Evolutionary conservation across 2,797 vertebrate genomes (phyloP), one percentile per base, ranked within the genome.

Genomic region (Rhyacichthys aspro): DNA sequence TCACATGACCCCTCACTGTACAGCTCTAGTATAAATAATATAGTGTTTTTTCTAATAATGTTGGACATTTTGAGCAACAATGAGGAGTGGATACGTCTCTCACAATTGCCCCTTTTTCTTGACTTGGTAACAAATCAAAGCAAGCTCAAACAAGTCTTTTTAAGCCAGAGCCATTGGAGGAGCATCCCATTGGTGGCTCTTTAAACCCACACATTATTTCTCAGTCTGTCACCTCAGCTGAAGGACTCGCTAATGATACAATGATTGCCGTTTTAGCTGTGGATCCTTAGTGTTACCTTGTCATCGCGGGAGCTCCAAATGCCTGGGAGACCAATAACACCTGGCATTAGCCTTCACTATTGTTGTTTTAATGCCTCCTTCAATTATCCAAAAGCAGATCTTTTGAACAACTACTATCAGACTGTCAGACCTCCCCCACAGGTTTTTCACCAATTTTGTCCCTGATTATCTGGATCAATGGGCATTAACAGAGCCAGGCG

Each of bases 391-490:
- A 70, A 58, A 83, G 80, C 71, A 79, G 75, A 71, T 86, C 76
- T 78, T 89, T 85, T 74, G 76, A 86, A 69, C 65, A 43, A 16
- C 71, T 53, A 76, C 83, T 90, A 84, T 82, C 81, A 84, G 43
- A 82, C 69, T 18, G 19, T 8, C 50, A 28, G 23, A 28, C 68
- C 62, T 71, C 75, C 83, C 76, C 73, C 46, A 42, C 72, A 19
- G 74, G 36, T 74, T 86, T 79, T 81, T 57, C 47, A 45, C 76
- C 76, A 85, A 88, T 86, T 83, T 83, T 65, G 75, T 68, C 74
- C 81, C 88, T 75, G 86, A 90, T 90, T 90, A 90, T 80, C 76
- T 74, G 85, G 89, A 89, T 91, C 88, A 90, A 71, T 82, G 72
- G 77, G 88, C 73, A 86, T 91, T 92, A 89, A 83, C 81, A 66